Base-by-base conservation (phyloP, 2,888 invertebrate genomes). In the Scaptomyza parva region DNA sequence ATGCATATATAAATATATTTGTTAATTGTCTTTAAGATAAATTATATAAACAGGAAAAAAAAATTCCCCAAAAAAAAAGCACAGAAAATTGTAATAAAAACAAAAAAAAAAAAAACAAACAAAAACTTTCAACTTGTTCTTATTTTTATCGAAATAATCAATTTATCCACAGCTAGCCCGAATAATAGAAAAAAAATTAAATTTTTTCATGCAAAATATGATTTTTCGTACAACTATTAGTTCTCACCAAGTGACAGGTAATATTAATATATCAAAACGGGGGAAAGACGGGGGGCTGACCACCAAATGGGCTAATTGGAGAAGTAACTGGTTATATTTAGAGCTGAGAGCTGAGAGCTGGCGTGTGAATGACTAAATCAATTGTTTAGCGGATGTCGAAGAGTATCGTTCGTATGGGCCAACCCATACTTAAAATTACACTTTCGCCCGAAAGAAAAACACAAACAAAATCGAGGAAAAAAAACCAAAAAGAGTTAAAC, bases 11-110 rank as follows among this genome's bases (percentile, higher is more conserved):
- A 72, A 52, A 61, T 71, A 76, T 61, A 78, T 55, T 74, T 85
- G 86, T 79, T 85, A 79, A 75, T 55, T 87, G 79, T 82, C 87
- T 77, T 68, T 84, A 85, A 87, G 86, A 87, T 82, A 70, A 83
- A 76, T 70, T 78, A 81, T 80, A 68, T 69, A 70, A 55, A 70
- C 37, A 58, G 47, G 35, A 45, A 50, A 52, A 67, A 58, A 52
- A 14, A 35, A 37, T 17, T 17, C 14, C 30, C 18, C 47, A 30
- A 47, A 47, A 47, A 33, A 33, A 37, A 22, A 28, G 44, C 47
- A 51, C 48, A 70, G 26, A 48, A 59, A 44, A 58, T 60, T 45
- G 52, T 28, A 52, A 60, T 69, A 69, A 66, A 68, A 62, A 68
- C 22, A 40, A 58, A 26, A 9, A 14, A 33, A 14, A 24, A 48